A percentile compares a stretch with the other conserved stretches of the same genome.
Conservation (phyloP, 2,113 vertebrate genomes). For the Salminus brasiliensis region DNA sequence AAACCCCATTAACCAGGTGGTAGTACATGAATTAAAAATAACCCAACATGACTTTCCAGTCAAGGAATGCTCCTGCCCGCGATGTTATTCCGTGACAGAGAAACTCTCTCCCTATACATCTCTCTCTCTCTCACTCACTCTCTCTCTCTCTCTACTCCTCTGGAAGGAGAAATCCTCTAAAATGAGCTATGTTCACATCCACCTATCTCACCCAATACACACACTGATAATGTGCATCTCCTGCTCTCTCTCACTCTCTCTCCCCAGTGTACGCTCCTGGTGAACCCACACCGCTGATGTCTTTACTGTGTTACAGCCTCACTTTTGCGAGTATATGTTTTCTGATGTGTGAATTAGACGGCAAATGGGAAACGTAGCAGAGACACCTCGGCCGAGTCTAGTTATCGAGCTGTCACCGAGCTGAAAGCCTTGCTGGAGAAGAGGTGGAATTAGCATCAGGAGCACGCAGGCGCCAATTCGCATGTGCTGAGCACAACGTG, state of each 20-base stretch:
- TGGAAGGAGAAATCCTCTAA: conserved; percentile 43
- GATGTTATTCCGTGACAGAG: conserved; percentile 82
- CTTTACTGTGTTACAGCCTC: conserved; percentile 75
- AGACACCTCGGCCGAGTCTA: conserved; percentile 69
- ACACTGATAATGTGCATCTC: conserved; percentile 50
- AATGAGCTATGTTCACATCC: conserved; percentile 68
- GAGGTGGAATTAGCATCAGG: conserved; percentile 70
- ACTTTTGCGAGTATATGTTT: conserved; percentile 63
- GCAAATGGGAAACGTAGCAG: conserved; percentile 70
- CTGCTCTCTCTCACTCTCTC: conserved; percentile 33
- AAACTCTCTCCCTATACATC: conserved; percentile 42
- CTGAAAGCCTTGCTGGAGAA: conserved; percentile 58
- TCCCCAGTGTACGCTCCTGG: conserved; percentile 50
- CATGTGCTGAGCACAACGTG: conserved; percentile 52
- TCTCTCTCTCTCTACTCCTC: conserved; percentile 55
- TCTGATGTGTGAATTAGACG: conserved; percentile 78
- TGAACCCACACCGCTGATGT: conserved; percentile 66
- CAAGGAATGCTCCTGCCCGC: conserved; percentile 82
- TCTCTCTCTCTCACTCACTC: conserved; percentile 51
- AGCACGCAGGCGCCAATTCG: conserved; percentile 62
- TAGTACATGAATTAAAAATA: conserved; percentile 96
- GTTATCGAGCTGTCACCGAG: conserved; percentile 77
- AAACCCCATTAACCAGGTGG: conserved; percentile 96
- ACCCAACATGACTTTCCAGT: conserved; percentile 91
- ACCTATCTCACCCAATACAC: conserved; percentile 35